Conservation (phyloP, 30 jellyfish, hydroid and myxozoan species). For the Clytia hemisphaerica region DNA sequence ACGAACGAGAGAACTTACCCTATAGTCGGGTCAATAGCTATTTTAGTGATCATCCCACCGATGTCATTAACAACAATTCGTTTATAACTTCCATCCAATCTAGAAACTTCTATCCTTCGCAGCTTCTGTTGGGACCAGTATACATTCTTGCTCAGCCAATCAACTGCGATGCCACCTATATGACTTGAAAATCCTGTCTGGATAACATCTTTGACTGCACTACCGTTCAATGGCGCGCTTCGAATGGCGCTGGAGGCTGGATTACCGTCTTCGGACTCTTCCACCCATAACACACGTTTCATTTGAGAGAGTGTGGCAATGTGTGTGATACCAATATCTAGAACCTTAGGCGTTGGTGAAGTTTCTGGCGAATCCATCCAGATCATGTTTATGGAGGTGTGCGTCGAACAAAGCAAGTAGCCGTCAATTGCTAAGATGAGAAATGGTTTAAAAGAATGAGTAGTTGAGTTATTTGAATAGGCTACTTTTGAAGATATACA, state of each 20-base stretch:
- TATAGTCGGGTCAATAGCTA: too few relatives aligned
- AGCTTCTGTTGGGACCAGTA: conserved; percentile 74
- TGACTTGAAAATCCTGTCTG: conserved; percentile 20
- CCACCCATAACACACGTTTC: conserved; percentile 9
- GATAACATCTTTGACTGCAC: conserved; percentile 39
- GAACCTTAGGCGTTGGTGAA: conserved; percentile 1
- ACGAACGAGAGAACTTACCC: too few relatives aligned
- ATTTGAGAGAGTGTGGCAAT: background rate
- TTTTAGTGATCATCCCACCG: too few relatives aligned
- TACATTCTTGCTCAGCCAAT: conserved; percentile 72
- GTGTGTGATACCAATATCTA: background rate
- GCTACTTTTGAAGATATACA: too few relatives aligned
- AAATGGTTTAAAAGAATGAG: too few relatives aligned
- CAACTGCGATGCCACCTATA: conserved; percentile 72
- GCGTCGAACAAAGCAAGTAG: background rate
- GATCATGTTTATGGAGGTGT: background rate
- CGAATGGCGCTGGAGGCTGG: conserved; percentile 28
- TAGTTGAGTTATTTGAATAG: too few relatives aligned
- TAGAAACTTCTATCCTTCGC: conserved; percentile 68
- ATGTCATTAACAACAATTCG: conserved; percentile 47
- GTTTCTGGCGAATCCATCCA: conserved; percentile 4
- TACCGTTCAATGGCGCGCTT: conserved; percentile 57
- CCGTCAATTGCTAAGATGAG: conserved; percentile 7
- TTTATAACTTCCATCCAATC: conserved; percentile 65
- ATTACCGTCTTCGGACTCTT: too few relatives aligned